Evolutionary conservation across 2,113 vertebrate species (phyloP), one percentile per base, ranked within the genome.

Genomic region (Manacus vitellinus): DNA sequence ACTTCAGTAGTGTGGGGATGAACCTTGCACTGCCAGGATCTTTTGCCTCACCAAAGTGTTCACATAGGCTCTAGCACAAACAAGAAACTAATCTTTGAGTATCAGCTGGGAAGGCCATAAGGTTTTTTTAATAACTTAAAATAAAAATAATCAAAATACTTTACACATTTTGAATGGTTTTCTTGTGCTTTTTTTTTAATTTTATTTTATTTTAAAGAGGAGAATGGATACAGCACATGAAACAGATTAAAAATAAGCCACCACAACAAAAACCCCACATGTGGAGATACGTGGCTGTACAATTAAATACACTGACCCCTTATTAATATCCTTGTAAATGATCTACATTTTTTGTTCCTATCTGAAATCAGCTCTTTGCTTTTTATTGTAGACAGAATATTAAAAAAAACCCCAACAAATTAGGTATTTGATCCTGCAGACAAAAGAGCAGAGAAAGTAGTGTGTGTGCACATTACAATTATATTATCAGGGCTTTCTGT

Each of bases 401-500:
- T 67, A 66, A 95, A 88, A 83, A 35, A 70, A 10, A 0, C 6
- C 18, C 37, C 49, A 74, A 72, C 28, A 91, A 70, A 83, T 94
- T 76, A 71, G 41, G 51, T 58, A 73, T 73, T 78, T 79, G 55
- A 92, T 95, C 46, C 83, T 27, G 55, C 46, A 94, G 65, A 58
- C 41, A 89, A 86, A 94, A 94, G 81, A 79, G 79, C 76, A 94
- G 71, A 73, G 56, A 93, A 94, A 94, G 72, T 46, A 33, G 78
- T 88, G 81, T 78, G 55, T 78, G 74, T 58, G 75, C 79, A 82
- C 75, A 71, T 91, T 95, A 54, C 75, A 94, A 80, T 89, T 95
- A 93, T 89, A 91, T 90, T 97, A 95, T 97, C 97, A 97, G 94
- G 85, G 70, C 67, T 95, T 95, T 97, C 46, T 95, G 94, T 88